Evolutionary conservation across 1,140 invertebrate species (phyloP).

Genomic region (Daktulosphaira vitifoliae): DNA sequence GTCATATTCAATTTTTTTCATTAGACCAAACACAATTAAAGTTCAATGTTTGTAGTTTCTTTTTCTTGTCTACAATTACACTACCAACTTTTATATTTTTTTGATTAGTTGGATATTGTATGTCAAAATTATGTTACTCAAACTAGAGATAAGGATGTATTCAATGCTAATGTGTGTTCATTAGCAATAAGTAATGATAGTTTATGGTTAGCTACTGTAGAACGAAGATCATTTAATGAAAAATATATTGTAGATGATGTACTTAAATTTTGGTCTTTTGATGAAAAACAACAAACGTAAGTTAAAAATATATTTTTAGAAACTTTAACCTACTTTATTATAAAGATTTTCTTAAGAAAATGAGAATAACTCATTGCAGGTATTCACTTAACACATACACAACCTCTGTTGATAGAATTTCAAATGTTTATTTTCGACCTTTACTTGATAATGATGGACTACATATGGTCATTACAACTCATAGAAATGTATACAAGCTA

Average conservation of each 20-base stretch:
- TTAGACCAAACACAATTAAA: slow-evolving; percentile 56
- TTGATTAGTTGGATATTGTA: slow-evolving; percentile 62
- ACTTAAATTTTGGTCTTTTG: slow-evolving; percentile 72
- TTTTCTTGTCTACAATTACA: not conserved
- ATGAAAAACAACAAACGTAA: slow-evolving; percentile 40
- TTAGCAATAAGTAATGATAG: slow-evolving; percentile 58
- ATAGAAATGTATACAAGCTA: not conserved
- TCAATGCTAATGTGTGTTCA: slow-evolving; percentile 60
- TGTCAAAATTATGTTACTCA: slow-evolving; percentile 60
- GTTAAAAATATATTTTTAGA: not conserved
- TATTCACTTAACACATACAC: slow-evolving; percentile 30
- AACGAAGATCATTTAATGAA: slow-evolving; percentile 52
- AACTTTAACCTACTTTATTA: not conserved
- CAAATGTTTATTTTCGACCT: slow-evolving; percentile 25
- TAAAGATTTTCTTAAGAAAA: not conserved
- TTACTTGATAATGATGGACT: not conserved
- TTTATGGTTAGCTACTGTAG: slow-evolving; percentile 69
- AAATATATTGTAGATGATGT: slow-evolving; percentile 54
- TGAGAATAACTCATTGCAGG: too few species aligned
- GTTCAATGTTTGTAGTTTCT: slow-evolving; percentile 57
- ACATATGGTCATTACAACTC: slow-evolving; percentile 6
- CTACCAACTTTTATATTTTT: not conserved
- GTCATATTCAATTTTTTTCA: slow-evolving; percentile 73
- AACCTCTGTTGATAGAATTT: slow-evolving; percentile 23
- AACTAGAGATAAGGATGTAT: slow-evolving; percentile 50